Base-by-base conservation (phyloP, 1,140 invertebrate species). In the Macrotrachela quadricornifera region DNA sequence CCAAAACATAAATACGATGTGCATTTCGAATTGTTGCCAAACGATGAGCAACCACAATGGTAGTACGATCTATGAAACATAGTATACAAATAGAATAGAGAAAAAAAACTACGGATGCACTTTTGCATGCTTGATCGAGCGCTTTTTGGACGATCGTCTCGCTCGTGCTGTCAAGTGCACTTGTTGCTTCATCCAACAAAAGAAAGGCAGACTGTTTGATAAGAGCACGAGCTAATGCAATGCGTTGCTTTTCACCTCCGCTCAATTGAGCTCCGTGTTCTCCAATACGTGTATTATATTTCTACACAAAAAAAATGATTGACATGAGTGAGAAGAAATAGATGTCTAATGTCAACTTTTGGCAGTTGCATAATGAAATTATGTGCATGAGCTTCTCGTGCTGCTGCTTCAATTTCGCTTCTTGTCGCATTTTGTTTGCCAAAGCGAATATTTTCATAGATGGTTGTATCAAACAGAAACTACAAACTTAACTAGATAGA, bases 181-280 rank as follows among this genome's bases (percentile, higher is more conserved):
- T 95, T 1, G 92, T 99, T 6, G 92, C 92, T 73, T 99, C 92
- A 65, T 97, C 92, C 69, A 96, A 97, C 17, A 96, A 74, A 37
- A 99, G 73, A 61, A 99, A 87, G 0, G 87, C 85, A 8, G 86
- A 79, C 65, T 85, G 79, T 71, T 97, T 97, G 38, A 99, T 72
- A 57, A 97, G 90, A 6, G 92, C 85, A 57, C 92, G 72, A 3
- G 91, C 92, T 59, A 99, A 97, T 1, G 91, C 88, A 12, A 97
- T 85, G 46, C 92, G 75, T 67, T 99, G 92, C 63, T 96, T 97
- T 70, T 97, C 91, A n/a, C 90, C 91, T 12, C 88, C 88, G 46
- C 12, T 42, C 10, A 14, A 10, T 30, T 30, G 21, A 2, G 8
- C 2, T 4, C 21, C 21, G 8, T 2, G 8, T 30, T 8, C 21